Evolutionary conservation across 2,888 invertebrate species (phyloP).

Genomic region (Liodrosophila aerea): DNA sequence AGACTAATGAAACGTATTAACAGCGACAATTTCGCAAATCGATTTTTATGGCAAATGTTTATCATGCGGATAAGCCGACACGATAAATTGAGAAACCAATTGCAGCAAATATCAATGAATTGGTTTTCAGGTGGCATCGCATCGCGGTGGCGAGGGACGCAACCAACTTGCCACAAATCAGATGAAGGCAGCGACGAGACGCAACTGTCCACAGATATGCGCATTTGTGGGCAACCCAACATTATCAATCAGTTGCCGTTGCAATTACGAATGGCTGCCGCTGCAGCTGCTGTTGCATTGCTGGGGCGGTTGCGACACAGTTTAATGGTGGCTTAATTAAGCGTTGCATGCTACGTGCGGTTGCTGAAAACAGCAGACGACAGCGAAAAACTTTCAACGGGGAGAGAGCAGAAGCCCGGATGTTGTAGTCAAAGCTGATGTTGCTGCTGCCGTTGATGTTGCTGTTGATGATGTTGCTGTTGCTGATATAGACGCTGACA

Average conservation of each 20-base stretch:
- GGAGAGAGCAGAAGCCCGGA: neutral
- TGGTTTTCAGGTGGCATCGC: neutral
- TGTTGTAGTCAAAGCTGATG: neutral
- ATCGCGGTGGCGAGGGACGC: too few species aligned
- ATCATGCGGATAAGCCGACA: conserved; percentile 1
- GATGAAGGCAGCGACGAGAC: conserved; percentile 23
- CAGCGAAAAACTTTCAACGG: conserved; percentile 54
- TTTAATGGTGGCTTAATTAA: conserved; percentile 72
- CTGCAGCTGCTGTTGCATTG: conserved; percentile 20
- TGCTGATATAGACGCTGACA: conserved; percentile 45
- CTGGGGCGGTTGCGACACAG: conserved; percentile 41
- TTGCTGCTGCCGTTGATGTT: neutral
- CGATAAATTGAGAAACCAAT: too few species aligned
- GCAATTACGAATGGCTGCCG: conserved; percentile 39
- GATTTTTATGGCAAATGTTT: conserved; percentile 5
- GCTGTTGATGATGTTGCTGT: neutral
- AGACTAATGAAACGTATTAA: too few species aligned
- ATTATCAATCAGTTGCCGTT: conserved; percentile 56
- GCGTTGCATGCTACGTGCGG: conserved; percentile 71
- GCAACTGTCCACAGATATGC: conserved; percentile 55
- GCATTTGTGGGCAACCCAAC: conserved; percentile 51
- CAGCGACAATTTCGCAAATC: conserved; percentile 1
- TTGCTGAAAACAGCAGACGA: conserved; percentile 42
- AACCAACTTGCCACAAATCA: conserved; percentile 44
- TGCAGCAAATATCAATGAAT: too few species aligned